Evolutionary conservation across 1,140 invertebrate species (phyloP).

Genomic region (Zaprionus vittiger): DNA sequence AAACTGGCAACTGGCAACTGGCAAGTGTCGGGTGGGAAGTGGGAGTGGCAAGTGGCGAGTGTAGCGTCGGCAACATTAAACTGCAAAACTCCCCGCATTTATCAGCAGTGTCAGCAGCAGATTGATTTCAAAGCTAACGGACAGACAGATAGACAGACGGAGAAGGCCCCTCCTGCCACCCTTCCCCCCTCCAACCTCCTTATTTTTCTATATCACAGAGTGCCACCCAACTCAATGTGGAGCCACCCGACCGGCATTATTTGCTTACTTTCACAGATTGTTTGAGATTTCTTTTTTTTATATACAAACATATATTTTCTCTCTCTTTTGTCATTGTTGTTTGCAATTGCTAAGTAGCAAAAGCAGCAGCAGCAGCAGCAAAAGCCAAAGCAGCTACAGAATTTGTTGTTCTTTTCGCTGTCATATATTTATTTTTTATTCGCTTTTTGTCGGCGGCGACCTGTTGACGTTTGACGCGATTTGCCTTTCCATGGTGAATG

Average conservation of each 20-base stretch:
- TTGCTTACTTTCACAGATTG: slow-evolving; percentile 54
- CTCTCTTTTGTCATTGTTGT: slow-evolving; percentile 12
- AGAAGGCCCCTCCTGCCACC: neutral
- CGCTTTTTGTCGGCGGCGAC: slow-evolving; percentile 29
- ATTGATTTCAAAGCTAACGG: slow-evolving; percentile 55
- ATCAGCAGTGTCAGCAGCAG: slow-evolving; percentile 57
- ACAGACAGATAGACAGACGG: slow-evolving; percentile 8
- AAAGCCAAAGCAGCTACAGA: slow-evolving; percentile 6
- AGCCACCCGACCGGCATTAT: slow-evolving; percentile 39
- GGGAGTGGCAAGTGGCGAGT: slow-evolving; percentile 24
- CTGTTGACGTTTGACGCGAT: slow-evolving; percentile 46
- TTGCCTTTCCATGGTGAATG: slow-evolving; percentile 7
- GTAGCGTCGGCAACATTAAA: slow-evolving; percentile 41
- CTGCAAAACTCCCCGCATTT: slow-evolving; percentile 45
- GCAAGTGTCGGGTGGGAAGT: neutral
- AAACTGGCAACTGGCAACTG: slow-evolving; percentile 34
- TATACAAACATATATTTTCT: neutral
- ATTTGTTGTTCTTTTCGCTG: slow-evolving; percentile 32
- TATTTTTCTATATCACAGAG: neutral
- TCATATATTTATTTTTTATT: slow-evolving; percentile 41
- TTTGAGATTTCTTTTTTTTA: slow-evolving; percentile 24
- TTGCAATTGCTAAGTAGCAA: slow-evolving; percentile 27
- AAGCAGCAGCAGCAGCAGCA: neutral
- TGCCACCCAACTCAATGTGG: neutral
- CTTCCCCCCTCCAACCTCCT: too few species aligned